Conservation (phyloP, 2,797 vertebrate species). For the Falco peregrinus region DNA sequence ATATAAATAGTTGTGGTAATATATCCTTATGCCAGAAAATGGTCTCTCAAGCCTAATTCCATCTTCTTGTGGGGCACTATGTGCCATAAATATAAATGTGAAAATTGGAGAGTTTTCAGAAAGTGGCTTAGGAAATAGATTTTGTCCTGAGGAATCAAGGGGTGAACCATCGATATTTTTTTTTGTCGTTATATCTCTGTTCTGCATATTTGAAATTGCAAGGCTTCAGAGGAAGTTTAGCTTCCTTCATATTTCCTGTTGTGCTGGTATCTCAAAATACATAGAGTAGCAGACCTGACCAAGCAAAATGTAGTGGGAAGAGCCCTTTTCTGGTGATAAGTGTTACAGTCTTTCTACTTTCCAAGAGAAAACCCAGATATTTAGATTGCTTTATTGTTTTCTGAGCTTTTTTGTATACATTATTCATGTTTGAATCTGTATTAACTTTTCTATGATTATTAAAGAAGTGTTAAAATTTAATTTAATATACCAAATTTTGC, state of each 20-base stretch:
- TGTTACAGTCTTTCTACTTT: background rate
- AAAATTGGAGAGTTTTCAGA: background rate
- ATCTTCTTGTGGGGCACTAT: background rate
- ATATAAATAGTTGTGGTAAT: background rate
- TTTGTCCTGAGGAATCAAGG: constrained; percentile 6
- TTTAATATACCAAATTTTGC: background rate
- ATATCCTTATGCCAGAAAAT: background rate
- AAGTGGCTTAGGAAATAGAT: background rate
- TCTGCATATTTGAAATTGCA: constrained; percentile 7
- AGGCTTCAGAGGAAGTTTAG: constrained; percentile 12
- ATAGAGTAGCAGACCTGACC: background rate
- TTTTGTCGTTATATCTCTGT: background rate
- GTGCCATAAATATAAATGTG: background rate
- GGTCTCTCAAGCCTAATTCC: background rate
- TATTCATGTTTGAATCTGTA: background rate
- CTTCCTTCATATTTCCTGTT: constrained; percentile 43
- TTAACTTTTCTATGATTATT: background rate
- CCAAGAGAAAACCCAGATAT: background rate
- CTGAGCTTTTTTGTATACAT: background rate
- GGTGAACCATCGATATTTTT: background rate
- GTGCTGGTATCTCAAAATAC: background rate
- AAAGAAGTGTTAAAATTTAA: background rate
- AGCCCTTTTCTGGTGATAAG: background rate
- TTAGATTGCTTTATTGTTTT: background rate
- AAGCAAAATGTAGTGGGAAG: background rate